Conservation (phyloP, 2,888 invertebrate genomes). For the Himalopsyche tibetana region DNA sequence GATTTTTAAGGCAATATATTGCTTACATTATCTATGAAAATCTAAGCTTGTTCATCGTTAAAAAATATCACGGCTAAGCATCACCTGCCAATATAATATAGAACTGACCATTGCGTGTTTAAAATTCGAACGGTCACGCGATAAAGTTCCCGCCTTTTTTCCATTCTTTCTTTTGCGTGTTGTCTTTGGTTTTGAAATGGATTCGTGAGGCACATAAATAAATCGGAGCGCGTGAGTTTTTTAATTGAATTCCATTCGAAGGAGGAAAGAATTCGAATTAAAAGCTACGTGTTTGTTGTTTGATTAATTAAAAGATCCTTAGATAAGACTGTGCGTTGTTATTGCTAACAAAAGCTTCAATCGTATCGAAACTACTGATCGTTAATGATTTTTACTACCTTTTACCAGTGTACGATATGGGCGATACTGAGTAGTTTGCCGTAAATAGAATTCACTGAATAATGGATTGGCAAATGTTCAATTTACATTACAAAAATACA, state of each 20-base stretch:
- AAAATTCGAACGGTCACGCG: conserved; percentile 29
- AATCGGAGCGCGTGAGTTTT: conserved; percentile 57
- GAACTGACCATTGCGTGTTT: conserved; percentile 25
- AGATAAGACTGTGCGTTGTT: conserved; percentile 48
- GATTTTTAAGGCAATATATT: background rate
- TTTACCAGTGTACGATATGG: background rate
- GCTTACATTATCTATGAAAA: background rate
- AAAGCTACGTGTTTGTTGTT: conserved; percentile 58
- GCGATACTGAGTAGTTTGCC: no score
- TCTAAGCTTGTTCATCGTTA: background rate
- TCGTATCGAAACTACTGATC: conserved; percentile 9
- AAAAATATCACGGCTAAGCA: conserved; percentile 1
- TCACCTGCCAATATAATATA: conserved; percentile 7
- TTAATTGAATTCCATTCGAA: conserved; percentile 55
- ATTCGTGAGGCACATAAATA: conserved; percentile 50
- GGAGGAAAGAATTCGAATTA: conserved; percentile 54
- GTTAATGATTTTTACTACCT: background rate
- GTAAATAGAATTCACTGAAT: no score
- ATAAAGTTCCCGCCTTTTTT: conserved; percentile 36
- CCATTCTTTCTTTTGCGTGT: conserved; percentile 36
- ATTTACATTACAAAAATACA: no score
- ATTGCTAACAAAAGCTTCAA: conserved; percentile 15
- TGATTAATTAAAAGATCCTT: conserved; percentile 63
- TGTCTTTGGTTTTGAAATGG: conserved; percentile 19
- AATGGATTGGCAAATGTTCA: no score